Percentiles rank a stretch among this genome's conserved stretches.
Evolutionary conservation across 2,797 vertebrate genomes (phyloP).

Genomic region (Cacajao melanocephalus): DNA sequence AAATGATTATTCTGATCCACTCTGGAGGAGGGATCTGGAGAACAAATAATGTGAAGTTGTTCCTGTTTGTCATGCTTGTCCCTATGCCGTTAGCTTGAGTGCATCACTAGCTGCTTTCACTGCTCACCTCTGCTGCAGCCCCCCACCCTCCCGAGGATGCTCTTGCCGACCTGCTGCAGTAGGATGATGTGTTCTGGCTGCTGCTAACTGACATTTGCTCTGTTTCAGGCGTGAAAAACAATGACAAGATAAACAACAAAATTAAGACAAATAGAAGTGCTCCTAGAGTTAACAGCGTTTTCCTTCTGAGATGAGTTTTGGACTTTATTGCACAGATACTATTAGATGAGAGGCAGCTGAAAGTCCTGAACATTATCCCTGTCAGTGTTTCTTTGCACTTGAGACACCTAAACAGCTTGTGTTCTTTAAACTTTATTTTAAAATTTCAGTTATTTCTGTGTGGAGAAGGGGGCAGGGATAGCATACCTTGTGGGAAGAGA

Average conservation of each 20-base stretch:
- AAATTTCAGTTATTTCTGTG: neutral
- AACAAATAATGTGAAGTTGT: neutral
- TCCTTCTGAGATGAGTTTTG: neutral
- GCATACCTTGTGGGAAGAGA: neutral
- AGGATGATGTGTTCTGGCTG: neutral
- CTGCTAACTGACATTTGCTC: neutral
- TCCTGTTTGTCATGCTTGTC: neutral
- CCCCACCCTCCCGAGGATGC: neutral
- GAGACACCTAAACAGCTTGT: neutral
- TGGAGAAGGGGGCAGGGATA: neutral
- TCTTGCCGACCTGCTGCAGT: neutral
- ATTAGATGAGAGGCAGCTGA: neutral
- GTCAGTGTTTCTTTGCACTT: neutral
- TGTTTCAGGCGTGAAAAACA: neutral
- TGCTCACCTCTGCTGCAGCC: neutral
- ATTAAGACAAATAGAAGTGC: neutral
- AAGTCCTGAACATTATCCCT: neutral
- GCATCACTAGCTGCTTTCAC: neutral
- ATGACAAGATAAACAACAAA: neutral
- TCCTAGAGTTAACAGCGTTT: neutral
- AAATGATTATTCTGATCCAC: neutral
- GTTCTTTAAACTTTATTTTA: slow-evolving; percentile 16
- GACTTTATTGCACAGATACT: neutral
- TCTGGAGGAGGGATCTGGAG: neutral
- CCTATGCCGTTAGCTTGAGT: neutral